Evolutionary conservation across 2,113 vertebrate genomes (phyloP), one percentile per base, ranked within the genome.

Genomic region (Hydrochoerus hydrochaeris): DNA sequence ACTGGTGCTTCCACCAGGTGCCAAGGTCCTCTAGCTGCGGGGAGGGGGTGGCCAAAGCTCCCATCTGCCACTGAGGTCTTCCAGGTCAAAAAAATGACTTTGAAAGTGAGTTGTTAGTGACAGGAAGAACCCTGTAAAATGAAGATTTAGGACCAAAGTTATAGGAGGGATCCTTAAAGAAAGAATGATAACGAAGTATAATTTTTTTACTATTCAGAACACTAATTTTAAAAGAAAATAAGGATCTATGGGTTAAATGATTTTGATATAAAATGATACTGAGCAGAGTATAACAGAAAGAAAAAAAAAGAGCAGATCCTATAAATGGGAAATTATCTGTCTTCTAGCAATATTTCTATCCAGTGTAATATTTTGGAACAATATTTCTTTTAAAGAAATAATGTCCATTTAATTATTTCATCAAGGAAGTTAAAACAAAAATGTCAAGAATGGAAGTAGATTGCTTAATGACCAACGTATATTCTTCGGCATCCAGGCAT

Each of bases 391-490:
- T 95, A 84, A 75, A 97, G 35, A 93, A 89, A 92, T 81, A 69
- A 38, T 54, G 41, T 7, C 11, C 22, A 71, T 44, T 81, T 12
- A 77, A 54, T 26, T 62, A 86, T 49, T 91, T 9, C 32, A 80
- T 65, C 32, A 63, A 57, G 26, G 38, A 93, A 96, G 81, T 62
- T 67, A 52, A 95, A 85, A 97, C 97, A 80, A 11, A 91, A 97
- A 80, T 35, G 83, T 38, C 95, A 84, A 92, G 52, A 71, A 90
- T 2, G 88, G 5, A 54, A 9, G 17, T 1, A 5, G 17, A 93
- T 96, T 91, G 0, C 3, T n/a, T 94, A 96, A 95, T 96, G 88
- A 0, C 58, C 75, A 94, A 58, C 80, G 82, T 41, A 44, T 17
- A 96, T 63, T 87, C 85, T 88, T 44, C 91, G 69, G 1, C 46